Evolutionary conservation across 2,113 vertebrate genomes (phyloP).

Genomic region (Hemicordylus capensis): DNA sequence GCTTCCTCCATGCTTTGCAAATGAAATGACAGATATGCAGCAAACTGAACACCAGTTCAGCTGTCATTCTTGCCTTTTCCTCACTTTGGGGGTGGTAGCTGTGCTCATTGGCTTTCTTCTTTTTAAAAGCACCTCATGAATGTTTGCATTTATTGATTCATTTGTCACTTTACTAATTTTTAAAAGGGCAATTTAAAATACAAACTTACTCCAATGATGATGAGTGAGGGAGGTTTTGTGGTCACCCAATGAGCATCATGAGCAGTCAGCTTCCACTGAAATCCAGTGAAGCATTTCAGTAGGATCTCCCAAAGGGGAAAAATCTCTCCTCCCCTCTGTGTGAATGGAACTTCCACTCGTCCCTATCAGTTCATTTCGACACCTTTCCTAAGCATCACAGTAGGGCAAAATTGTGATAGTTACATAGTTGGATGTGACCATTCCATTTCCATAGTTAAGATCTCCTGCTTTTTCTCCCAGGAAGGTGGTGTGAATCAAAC

Average conservation of each 20-base stretch:
- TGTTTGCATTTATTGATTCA: neutral
- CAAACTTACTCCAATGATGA: no score
- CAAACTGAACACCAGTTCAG: neutral
- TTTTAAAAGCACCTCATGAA: neutral
- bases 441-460: no score
- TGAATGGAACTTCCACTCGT: no score
- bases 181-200: no score
- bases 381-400: no score
- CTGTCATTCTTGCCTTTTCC: neutral
- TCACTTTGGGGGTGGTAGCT: neutral
- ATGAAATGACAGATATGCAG: neutral
- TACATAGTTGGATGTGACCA: no score
- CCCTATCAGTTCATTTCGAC: no score
- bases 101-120: neutral
- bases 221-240: neutral
- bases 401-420: no score
- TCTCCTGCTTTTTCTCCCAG: no score
- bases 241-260: neutral
- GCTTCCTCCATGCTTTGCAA: neutral
- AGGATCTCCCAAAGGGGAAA: neutral
- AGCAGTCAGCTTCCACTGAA: neutral
- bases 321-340: no score
- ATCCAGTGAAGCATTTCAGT: neutral
- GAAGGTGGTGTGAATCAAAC: no score
- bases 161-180: neutral